Evolutionary conservation across 2,113 vertebrate genomes (phyloP).

Genomic region (Cynocephalus volans): DNA sequence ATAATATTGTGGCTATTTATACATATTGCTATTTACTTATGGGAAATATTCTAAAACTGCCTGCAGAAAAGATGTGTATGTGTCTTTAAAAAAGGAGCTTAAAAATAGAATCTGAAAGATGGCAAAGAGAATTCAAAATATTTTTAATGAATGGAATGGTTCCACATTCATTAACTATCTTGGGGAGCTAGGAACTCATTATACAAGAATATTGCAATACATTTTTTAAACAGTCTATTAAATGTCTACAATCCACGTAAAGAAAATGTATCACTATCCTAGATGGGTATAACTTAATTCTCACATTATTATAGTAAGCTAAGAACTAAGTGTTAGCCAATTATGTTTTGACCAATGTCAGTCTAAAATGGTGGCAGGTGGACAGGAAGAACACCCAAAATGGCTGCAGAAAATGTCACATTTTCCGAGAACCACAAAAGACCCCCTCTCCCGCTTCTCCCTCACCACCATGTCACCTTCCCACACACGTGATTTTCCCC

Average conservation of each 20-base stretch:
- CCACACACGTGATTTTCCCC: no score
- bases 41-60: slow-evolving; percentile 23
- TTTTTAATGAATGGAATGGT: not conserved
- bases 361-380: no score
- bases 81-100: not conserved
- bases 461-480: no score
- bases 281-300: slow-evolving; percentile 22
- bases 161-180: not conserved
- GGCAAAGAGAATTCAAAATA: slow-evolving; percentile 38
- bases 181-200: not conserved
- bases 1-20: not conserved
- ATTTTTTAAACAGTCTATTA: not conserved
- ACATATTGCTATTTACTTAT: not conserved
- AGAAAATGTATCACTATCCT: slow-evolving; percentile 39
- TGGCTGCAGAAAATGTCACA: no score
- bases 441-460: no score
- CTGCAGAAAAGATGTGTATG: not conserved
- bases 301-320: slow-evolving; percentile 29
- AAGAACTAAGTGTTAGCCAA: not conserved
- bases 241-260: not conserved
- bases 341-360: no score
- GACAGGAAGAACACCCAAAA: no score
- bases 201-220: not conserved
- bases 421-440: no score
- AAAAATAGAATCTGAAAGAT: slow-evolving; percentile 1